These are phyloP conservation scores for Rynchops niger DNA, from an alignment of 2,113 vertebrate genomes.

Conservation along the genomic window DNA sequence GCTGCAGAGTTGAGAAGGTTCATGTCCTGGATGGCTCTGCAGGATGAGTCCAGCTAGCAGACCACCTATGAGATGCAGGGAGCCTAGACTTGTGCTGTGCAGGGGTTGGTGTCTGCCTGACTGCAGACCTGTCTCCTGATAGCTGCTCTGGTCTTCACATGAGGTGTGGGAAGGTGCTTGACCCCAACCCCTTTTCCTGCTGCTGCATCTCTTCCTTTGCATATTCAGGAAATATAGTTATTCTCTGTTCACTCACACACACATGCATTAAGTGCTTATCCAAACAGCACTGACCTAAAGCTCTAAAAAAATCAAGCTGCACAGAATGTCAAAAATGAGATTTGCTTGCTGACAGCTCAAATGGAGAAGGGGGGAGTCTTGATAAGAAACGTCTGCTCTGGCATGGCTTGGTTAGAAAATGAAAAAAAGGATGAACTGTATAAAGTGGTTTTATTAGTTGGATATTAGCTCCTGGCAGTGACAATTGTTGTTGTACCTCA, in stretches of 20 bases:
- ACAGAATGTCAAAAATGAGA: background rate
- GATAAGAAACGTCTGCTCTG: background rate
- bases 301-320: background rate
- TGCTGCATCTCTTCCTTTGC: background rate
- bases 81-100: background rate
- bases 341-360: background rate
- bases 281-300: background rate
- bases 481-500: background rate
- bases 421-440: background rate
- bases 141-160: background rate
- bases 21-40: background rate
- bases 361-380: background rate
- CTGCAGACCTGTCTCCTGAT: background rate
- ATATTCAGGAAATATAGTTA: background rate
- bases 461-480: background rate
- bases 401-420: background rate
- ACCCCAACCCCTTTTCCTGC: background rate
- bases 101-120: background rate
- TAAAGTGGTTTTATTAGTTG: background rate
- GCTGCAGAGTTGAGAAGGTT: background rate
- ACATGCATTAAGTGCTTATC: background rate
- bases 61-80: background rate
- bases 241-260: background rate
- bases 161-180: background rate
- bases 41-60: background rate